A percentile compares a stretch with the other conserved stretches of the same genome.
phyloP scores from a whole-genome alignment of 2,113 vertebrate species.

The Gila orcuttii region DNA sequence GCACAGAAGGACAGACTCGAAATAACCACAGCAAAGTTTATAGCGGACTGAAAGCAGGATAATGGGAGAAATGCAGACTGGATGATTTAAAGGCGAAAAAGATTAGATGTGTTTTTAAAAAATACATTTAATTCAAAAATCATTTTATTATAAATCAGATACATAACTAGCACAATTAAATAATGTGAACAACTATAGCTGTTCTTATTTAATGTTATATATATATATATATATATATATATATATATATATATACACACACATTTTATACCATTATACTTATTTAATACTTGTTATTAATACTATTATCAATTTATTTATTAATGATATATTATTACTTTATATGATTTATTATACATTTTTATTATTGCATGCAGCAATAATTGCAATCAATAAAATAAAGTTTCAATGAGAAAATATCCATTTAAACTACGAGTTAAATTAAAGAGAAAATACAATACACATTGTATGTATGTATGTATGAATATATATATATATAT shows the following conservation, averaged over 20 bases:
- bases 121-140: background rate
- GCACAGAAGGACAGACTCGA: background rate
- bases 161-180: too few relatives aligned
- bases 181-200: too few relatives aligned
- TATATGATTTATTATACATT: background rate
- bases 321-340: too few relatives aligned
- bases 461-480: background rate
- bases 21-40: background rate
- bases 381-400: background rate
- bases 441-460: background rate
- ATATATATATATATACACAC: too few relatives aligned
- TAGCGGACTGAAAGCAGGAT: background rate
- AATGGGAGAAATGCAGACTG: background rate
- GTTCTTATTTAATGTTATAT: too few relatives aligned
- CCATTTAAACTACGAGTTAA: background rate
- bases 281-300: too few relatives aligned
- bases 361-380: background rate
- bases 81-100: background rate
- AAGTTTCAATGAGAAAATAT: background rate
- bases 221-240: too few relatives aligned
- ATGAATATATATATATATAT: too few relatives aligned
- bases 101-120: background rate
- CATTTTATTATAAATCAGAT: background rate
- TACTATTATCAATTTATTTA: too few relatives aligned
- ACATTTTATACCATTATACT: too few relatives aligned